phyloP scores from a whole-genome alignment of 2,797 vertebrate genomes.

The Pangasius sanitwongsei region DNA sequence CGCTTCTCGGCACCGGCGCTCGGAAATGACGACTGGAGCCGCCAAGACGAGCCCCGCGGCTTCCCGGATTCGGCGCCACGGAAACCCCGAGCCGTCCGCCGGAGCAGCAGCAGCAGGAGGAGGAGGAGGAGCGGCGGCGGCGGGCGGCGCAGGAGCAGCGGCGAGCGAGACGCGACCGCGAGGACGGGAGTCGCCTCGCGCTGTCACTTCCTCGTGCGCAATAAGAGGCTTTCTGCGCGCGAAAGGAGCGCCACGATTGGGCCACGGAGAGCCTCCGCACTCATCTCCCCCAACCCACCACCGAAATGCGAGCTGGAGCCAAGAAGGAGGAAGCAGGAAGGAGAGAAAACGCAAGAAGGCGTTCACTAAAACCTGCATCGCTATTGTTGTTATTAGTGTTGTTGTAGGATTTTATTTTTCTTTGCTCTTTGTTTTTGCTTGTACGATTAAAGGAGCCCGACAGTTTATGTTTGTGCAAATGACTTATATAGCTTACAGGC shows the following conservation, averaged over 20 bases:
- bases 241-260: slow-evolving; percentile 63
- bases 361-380: slow-evolving; percentile 75
- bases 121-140: background rate
- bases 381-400: background rate
- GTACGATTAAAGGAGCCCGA: background rate
- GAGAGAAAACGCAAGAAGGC: slow-evolving; percentile 76
- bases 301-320: slow-evolving; percentile 75
- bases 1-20: slow-evolving; percentile 64
- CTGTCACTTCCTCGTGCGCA: slow-evolving; percentile 75
- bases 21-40: slow-evolving; percentile 70
- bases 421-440: slow-evolving; percentile 14
- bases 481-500: background rate
- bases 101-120: background rate
- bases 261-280: slow-evolving; percentile 77
- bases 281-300: slow-evolving; percentile 78
- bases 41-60: slow-evolving; percentile 71
- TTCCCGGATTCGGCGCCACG: slow-evolving; percentile 60
- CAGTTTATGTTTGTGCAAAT: too few relatives aligned
- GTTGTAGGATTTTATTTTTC: background rate
- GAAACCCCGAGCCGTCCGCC: slow-evolving; percentile 51
- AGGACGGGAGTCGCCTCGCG: slow-evolving; percentile 65
- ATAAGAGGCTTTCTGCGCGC: slow-evolving; percentile 72
- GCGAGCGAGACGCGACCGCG: slow-evolving; percentile 72
- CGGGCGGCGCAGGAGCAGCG: slow-evolving; percentile 56
- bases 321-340: slow-evolving; percentile 78